Evolutionary conservation across 2,113 vertebrate species (phyloP).

Genomic region (Otolemur garnettii): DNA sequence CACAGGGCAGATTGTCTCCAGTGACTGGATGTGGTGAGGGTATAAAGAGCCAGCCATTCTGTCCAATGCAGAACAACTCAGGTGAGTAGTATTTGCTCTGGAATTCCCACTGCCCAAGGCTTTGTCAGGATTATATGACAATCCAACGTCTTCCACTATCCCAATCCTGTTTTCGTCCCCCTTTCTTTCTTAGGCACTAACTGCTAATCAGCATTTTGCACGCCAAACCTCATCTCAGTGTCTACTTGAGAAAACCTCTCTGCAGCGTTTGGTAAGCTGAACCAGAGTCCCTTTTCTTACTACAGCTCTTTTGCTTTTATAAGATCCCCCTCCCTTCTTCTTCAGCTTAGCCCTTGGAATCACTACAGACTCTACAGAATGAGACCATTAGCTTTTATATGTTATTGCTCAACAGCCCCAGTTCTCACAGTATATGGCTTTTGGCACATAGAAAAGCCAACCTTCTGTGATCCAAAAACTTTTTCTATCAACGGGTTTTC

Average conservation of each 20-base stretch:
- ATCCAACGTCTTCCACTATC: neutral
- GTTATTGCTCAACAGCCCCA: neutral
- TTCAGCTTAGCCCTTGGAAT: neutral
- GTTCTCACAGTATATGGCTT: conserved; percentile 46
- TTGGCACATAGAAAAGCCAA: conserved; percentile 30
- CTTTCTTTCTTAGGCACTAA: neutral
- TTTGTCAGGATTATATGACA: neutral
- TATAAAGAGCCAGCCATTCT: neutral
- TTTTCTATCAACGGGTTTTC: conserved; percentile 67
- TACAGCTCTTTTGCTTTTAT: neutral
- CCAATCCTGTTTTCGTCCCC: neutral
- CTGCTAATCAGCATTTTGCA: neutral
- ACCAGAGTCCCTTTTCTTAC: neutral
- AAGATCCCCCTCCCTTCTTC: neutral
- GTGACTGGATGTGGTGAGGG: neutral
- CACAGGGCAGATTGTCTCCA: neutral
- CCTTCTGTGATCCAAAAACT: conserved; percentile 67
- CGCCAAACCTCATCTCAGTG: neutral
- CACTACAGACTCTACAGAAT: neutral
- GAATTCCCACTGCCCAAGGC: neutral
- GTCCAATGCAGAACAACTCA: neutral
- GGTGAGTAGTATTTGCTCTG: neutral
- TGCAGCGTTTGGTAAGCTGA: neutral
- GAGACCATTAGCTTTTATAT: neutral
- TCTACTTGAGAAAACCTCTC: neutral